phyloP scores from a whole-genome alignment of 2,797 vertebrate genomes.

The Sebastes aleutianus region DNA sequence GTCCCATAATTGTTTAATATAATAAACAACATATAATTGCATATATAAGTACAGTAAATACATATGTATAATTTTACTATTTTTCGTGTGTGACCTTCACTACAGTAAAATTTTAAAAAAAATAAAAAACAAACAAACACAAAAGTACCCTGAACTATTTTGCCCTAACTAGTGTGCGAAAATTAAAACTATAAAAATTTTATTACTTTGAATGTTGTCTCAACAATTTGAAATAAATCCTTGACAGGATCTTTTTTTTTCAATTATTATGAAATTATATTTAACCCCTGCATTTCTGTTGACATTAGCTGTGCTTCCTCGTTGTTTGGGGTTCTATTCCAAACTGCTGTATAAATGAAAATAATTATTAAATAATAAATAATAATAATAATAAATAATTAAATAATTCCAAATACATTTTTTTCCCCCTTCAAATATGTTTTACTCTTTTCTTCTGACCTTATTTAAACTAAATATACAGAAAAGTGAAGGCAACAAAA shows the following conservation, averaged over 20 bases:
- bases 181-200: not conserved
- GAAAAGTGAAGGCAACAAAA: not conserved
- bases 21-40: not conserved
- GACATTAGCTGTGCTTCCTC: not conserved
- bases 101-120: not conserved
- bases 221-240: not conserved
- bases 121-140: not conserved
- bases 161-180: not conserved
- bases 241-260: not conserved
- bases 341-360: not conserved
- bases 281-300: not conserved
- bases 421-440: not conserved
- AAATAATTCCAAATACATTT: not conserved
- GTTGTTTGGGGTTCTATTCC: not conserved
- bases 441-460: not conserved
- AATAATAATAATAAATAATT: not conserved
- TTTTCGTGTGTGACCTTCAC: not conserved
- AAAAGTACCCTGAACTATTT: not conserved
- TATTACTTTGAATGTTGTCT: not conserved
- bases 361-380: not conserved
- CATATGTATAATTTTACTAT: not conserved
- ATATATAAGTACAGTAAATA: too few species aligned
- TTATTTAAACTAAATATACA: not conserved
- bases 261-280: not conserved
- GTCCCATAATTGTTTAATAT: not conserved